These are phyloP conservation scores for Phacellophora camtschatica DNA, from an alignment of 30 jellyfish, hydroid and myxozoan species.

Conservation along the genomic window DNA sequence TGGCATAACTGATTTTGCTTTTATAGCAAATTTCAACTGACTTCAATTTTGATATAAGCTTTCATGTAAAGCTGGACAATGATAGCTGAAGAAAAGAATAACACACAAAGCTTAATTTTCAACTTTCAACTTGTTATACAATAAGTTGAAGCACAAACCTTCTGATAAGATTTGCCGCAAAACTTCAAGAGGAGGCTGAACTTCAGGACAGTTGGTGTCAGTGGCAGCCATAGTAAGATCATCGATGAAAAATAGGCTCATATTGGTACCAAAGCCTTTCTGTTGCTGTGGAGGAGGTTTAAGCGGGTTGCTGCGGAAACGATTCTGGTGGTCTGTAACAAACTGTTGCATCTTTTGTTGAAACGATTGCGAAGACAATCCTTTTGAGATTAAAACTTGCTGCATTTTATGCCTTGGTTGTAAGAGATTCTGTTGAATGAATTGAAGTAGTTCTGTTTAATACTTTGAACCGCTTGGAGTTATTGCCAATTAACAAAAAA, in stretches of 20 bases:
- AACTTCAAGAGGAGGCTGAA: slow-evolving; percentile 66
- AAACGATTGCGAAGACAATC: slow-evolving; percentile 26
- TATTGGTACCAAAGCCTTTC: slow-evolving; percentile 5
- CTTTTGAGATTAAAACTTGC: slow-evolving; percentile 4
- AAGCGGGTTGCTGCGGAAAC: slow-evolving; percentile 10
- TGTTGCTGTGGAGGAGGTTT: slow-evolving; percentile 45
- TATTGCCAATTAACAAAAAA: too few relatives aligned
- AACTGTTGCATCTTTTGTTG: slow-evolving; percentile 24
- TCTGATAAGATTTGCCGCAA: slow-evolving; percentile 68
- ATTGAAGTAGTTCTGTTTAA: not conserved
- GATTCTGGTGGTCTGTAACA: slow-evolving; percentile 30
- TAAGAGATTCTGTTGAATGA: slow-evolving; percentile 12
- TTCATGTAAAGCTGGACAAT: too few relatives aligned
- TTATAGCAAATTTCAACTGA: too few relatives aligned
- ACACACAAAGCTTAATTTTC: too few relatives aligned
- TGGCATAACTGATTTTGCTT: too few relatives aligned
- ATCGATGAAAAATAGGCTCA: slow-evolving; percentile 55
- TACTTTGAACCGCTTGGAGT: not conserved
- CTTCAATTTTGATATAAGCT: too few relatives aligned
- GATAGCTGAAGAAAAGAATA: too few relatives aligned
- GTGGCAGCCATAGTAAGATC: slow-evolving; percentile 45
- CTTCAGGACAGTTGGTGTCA: not conserved
- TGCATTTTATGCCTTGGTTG: slow-evolving; percentile 28
- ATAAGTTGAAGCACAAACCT: too few relatives aligned
- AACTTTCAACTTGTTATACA: too few relatives aligned